phyloP scores from a whole-genome alignment of 1,140 invertebrate species.

The Cecropterus lyciades region DNA sequence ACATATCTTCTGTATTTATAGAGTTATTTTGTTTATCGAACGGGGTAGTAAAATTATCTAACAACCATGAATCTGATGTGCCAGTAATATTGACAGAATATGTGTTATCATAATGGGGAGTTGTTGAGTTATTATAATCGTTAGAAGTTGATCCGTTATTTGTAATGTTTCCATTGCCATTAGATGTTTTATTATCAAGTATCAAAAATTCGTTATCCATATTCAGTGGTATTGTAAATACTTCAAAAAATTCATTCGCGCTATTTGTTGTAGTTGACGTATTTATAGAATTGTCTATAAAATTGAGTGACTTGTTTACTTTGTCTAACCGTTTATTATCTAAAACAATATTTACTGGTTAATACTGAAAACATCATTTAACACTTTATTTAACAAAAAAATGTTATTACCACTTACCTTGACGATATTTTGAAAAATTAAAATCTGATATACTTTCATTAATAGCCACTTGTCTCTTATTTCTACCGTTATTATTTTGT shows the following conservation, averaged over 20 bases:
- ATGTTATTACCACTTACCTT: neutral
- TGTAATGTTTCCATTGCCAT: neutral
- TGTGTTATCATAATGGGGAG: neutral
- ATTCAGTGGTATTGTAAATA: neutral
- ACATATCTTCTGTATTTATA: neutral
- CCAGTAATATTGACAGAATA: neutral
- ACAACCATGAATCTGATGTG: neutral
- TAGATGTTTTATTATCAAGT: neutral
- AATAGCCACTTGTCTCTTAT: conserved; percentile 3
- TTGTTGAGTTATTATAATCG: neutral
- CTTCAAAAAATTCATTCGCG: neutral
- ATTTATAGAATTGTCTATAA: no score
- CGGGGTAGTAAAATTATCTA: no score
- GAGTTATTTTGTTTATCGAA: neutral
- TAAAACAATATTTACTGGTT: no score
- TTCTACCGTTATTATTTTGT: neutral
- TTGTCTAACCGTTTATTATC: no score
- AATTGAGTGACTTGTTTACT: no score
- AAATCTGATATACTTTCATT: neutral
- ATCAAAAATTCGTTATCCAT: conserved; percentile 1
- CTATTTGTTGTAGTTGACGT: no score
- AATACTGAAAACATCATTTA: no score
- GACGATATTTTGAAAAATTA: neutral
- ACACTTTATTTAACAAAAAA: no score
- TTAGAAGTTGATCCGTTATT: neutral